These are phyloP conservation scores for Euproctis similis DNA, from an alignment of 2,888 invertebrate species.

Conservation along the genomic window DNA sequence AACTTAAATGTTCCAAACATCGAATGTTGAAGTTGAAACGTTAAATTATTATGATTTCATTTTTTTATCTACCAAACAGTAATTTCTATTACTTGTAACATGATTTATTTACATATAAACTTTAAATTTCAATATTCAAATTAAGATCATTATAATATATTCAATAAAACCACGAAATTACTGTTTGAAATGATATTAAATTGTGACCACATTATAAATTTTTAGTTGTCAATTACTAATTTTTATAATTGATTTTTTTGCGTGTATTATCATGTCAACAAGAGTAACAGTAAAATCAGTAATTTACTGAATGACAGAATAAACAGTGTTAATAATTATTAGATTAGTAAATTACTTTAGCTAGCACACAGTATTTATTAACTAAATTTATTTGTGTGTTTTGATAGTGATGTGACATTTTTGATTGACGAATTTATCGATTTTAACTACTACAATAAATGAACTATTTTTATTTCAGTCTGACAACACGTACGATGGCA, in stretches of 20 bases:
- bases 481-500: slow-evolving; percentile 2
- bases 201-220: no score
- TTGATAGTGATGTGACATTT: slow-evolving; percentile 1
- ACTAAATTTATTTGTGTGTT: slow-evolving; percentile 1
- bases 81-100: no score
- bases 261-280: background rate
- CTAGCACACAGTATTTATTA: slow-evolving; percentile 1
- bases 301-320: background rate
- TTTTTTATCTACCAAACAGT: no score
- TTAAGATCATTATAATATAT: no score
- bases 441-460: background rate
- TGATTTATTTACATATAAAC: no score
- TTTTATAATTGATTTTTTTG: background rate
- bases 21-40: no score
- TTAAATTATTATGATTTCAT: no score
- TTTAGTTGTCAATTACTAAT: no score
- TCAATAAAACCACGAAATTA: no score
- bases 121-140: no score
- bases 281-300: slow-evolving; percentile 1
- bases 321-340: background rate
- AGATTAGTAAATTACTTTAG: slow-evolving; percentile 1
- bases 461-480: slow-evolving; percentile 1
- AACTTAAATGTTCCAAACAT: no score
- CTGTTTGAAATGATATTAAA: no score
- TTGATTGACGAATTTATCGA: slow-evolving; percentile 1